These are phyloP conservation scores for Petaurus breviceps DNA, from an alignment of 2,113 vertebrate genomes.

Conservation along the genomic window DNA sequence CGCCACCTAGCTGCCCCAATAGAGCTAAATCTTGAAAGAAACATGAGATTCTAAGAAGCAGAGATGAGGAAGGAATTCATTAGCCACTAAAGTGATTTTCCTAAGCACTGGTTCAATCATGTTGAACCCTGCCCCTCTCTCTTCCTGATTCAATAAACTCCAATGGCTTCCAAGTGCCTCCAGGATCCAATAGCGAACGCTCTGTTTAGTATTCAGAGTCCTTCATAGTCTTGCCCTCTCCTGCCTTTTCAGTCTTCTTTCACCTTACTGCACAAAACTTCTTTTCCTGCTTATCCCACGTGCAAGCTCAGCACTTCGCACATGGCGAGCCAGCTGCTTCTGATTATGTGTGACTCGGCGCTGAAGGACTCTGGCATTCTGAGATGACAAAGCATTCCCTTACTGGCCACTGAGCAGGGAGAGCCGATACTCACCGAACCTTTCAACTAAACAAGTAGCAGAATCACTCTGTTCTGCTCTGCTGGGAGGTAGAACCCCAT, in stretches of 20 bases:
- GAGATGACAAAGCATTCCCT: background rate
- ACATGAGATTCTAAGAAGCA: background rate
- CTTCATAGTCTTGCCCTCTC: background rate
- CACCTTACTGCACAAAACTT: background rate
- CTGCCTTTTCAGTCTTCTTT: background rate
- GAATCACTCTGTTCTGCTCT: background rate
- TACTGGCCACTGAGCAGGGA: background rate
- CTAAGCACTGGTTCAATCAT: background rate
- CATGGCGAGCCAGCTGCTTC: background rate
- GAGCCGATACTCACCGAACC: background rate
- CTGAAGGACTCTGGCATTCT: background rate
- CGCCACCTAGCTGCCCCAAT: no score
- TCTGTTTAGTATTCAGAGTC: background rate
- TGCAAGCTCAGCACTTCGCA: background rate
- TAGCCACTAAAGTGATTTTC: background rate
- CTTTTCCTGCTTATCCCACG: background rate
- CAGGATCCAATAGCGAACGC: background rate
- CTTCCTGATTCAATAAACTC: background rate
- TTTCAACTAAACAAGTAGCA: background rate
- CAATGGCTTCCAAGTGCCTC: background rate
- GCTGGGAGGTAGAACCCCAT: background rate
- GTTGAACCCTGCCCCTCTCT: background rate
- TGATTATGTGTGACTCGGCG: background rate
- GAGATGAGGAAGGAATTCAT: background rate
- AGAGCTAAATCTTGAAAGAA: background rate